Evolutionary conservation across 2,888 invertebrate genomes (phyloP).

Genomic region (Erebia palarica): DNA sequence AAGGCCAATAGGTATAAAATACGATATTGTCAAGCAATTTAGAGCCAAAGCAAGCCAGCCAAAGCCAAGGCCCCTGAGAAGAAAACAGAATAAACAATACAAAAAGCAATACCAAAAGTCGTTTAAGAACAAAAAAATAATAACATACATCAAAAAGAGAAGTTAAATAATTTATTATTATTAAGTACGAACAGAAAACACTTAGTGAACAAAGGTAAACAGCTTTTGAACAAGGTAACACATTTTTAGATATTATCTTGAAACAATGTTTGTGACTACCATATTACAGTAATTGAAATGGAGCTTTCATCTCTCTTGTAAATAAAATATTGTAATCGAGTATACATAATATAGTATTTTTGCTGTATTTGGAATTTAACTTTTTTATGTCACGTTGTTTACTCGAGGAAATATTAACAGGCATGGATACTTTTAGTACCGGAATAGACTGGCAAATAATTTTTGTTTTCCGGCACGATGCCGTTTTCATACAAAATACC

Average conservation of each 20-base stretch:
- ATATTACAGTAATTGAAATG: slow-evolving; percentile 29
- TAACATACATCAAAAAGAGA: not conserved
- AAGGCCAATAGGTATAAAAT: no score
- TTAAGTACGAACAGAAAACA: slow-evolving; percentile 32
- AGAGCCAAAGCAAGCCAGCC: no score
- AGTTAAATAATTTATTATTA: slow-evolving; percentile 3
- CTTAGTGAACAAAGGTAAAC: slow-evolving; percentile 37
- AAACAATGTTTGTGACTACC: slow-evolving; percentile 23
- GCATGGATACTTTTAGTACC: no score
- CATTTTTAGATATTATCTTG: slow-evolving; percentile 32
- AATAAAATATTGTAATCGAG: slow-evolving; percentile 19
- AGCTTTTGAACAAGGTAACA: slow-evolving; percentile 40
- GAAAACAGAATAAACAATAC: no score
- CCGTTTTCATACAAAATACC: no score
- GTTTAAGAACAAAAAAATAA: no score
- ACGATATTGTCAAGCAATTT: no score
- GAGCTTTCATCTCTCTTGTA: slow-evolving; percentile 21
- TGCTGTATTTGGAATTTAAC: not conserved
- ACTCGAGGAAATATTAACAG: not conserved
- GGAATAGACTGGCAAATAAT: no score
- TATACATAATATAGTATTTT: slow-evolving; percentile 1
- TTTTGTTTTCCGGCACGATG: no score
- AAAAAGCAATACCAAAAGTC: no score
- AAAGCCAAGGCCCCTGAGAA: no score
- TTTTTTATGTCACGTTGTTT: not conserved